phyloP scores from a whole-genome alignment of 2,888 invertebrate genomes.

The Campoplex nolae region DNA sequence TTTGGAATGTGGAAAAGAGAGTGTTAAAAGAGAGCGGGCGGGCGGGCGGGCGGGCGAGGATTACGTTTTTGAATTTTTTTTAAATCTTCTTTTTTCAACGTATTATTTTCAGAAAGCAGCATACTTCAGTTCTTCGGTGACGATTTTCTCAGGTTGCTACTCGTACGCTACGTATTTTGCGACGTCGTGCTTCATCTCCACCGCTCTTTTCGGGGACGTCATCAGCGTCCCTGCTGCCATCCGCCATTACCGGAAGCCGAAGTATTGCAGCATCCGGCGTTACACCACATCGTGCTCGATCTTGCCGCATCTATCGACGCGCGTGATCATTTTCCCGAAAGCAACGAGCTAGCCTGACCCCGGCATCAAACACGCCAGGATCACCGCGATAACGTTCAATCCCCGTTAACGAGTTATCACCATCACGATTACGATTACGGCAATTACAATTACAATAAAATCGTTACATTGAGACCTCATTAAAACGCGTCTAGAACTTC shows the following conservation, averaged over 20 bases:
- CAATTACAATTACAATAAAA: slow-evolving; percentile 84
- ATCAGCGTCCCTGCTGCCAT: slow-evolving; percentile 93
- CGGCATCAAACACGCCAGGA: slow-evolving; percentile 85
- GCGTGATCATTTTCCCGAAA: slow-evolving; percentile 89
- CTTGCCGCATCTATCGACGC: slow-evolving; percentile 94
- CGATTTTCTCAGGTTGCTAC: slow-evolving; percentile 95
- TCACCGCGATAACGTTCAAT: slow-evolving; percentile 76
- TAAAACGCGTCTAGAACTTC: slow-evolving; percentile 78
- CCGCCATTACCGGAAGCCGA: slow-evolving; percentile 95
- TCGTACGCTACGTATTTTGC: slow-evolving; percentile 97
- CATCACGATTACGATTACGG: slow-evolving; percentile 83
- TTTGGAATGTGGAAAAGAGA: too few species aligned
- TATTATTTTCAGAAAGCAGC: slow-evolving; percentile 81
- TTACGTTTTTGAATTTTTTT: too few species aligned
- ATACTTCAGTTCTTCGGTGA: slow-evolving; percentile 96
- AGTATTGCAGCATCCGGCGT: slow-evolving; percentile 92
- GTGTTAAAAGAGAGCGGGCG: too few species aligned
- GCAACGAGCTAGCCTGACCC: slow-evolving; percentile 88
- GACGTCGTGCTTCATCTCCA: slow-evolving; percentile 95
- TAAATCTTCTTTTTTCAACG: background rate
- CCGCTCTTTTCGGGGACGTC: slow-evolving; percentile 93
- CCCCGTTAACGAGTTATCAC: slow-evolving; percentile 81
- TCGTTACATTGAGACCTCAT: slow-evolving; percentile 83
- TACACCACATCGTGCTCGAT: slow-evolving; percentile 93
- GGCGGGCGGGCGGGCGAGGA: too few species aligned